A percentile compares a stretch with the other conserved stretches of the same genome.
These are phyloP conservation scores for Pelvicachromis taeniatus DNA, from an alignment of 2,113 vertebrate genomes.

Conservation along the genomic window DNA sequence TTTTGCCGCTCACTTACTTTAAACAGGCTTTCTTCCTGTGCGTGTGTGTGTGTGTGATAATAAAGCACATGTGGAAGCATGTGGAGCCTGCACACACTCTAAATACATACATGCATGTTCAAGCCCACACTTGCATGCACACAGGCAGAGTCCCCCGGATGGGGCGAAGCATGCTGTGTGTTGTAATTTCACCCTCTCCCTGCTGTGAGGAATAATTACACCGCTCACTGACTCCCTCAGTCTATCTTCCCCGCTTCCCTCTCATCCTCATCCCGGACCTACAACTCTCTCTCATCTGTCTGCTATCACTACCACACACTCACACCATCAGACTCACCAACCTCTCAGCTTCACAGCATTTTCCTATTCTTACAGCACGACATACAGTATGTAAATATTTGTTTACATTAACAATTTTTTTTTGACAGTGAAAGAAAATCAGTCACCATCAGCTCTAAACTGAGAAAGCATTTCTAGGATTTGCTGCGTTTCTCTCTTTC, in stretches of 20 bases:
- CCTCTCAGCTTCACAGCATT: not conserved
- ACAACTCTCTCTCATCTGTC: not conserved
- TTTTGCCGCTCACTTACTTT: not conserved
- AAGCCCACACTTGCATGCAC: not conserved
- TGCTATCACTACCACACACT: not conserved
- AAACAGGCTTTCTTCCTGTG: not conserved
- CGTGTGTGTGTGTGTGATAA: not conserved
- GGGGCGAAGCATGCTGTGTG: conserved; percentile 46
- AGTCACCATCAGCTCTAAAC: not conserved
- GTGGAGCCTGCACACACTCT: not conserved
- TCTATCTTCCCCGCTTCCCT: conserved; percentile 33
- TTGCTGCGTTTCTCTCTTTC: not conserved
- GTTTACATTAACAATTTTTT: fast-evolving
- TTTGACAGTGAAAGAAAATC: not conserved
- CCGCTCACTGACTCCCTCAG: conserved; percentile 54
- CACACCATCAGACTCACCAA: not conserved
- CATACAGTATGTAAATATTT: not conserved
- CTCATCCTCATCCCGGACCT: not conserved
- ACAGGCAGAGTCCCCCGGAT: not conserved
- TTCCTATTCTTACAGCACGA: not conserved
- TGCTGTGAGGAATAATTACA: conserved; percentile 70
- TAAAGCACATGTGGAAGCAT: not conserved
- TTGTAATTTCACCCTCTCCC: conserved; percentile 68
- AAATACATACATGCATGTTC: not conserved
- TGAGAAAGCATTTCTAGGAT: not conserved